Base-by-base conservation (phyloP, 1,140 invertebrate species). In the Cherax quadricarinatus region DNA sequence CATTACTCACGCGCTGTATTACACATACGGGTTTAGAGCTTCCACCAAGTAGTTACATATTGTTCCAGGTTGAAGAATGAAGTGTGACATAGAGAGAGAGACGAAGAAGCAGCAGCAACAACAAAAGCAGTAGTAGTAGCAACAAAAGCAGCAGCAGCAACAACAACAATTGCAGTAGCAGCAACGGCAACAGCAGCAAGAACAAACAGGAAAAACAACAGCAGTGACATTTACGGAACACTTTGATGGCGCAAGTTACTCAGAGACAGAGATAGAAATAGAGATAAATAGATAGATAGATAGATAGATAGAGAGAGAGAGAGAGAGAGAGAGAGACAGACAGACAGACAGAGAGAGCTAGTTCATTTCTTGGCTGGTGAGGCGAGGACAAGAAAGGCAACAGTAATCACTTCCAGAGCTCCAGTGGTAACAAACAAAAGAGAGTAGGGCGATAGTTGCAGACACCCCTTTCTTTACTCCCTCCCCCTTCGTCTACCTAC, bases 341-440 rank as follows among this genome's bases (percentile, higher is more conserved):
- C 48, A 81, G 79, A 81, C 48, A 81, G 79, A 84, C 16, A 84
- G 82, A 84, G 53, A 84, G 82, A 62, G 7, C 70, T n/a, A 75
- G 70, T 24, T 75, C 30, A 75, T 30, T 75, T 75, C 70, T 75
- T 30, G 70, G 70, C 24, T 9, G n/a, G 21, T 5, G 70, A 24
- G 70, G 70, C 7, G 12, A n/a, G 70, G 70, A 75, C 70, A 75
- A 75, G 70, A 75, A 75, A 21, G 0, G 70, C 3, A 21, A 75
- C 70, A 30, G 70, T 75, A 75, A 75, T 75, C 70, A 75, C n/a
- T 75, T 5, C 7, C n/a, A 30, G 70, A 75, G 24, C 70, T 75
- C n/a, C 70, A 16, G 70, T n/a, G 62, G 70, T 6, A 75, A 6
- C 70, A 30, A 75, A 75, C 18, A 30, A 30, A 75, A 75, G 70